These are phyloP conservation scores for Harpalus rufipes DNA, from an alignment of 2,888 invertebrate species.

Conservation along the genomic window DNA sequence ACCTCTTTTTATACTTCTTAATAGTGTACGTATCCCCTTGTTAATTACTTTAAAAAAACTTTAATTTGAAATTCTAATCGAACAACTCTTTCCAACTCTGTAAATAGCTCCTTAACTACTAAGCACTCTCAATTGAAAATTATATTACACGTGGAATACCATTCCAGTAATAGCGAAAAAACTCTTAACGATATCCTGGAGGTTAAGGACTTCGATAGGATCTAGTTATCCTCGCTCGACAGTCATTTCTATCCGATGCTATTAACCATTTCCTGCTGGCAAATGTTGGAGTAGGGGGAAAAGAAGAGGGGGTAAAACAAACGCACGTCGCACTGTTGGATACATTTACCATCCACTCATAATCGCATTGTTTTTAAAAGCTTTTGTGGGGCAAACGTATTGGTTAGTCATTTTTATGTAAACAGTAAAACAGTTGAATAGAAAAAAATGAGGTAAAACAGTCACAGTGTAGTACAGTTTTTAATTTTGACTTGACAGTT, in stretches of 20 bases:
- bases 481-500: too few species aligned
- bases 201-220: not conserved
- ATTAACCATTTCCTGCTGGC: conserved; percentile 13
- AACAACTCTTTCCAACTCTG: not conserved
- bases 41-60: too few species aligned
- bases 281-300: not conserved
- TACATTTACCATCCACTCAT: conserved; percentile 25
- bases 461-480: too few species aligned
- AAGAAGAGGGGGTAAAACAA: conserved; percentile 1
- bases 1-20: not conserved
- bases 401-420: too few species aligned
- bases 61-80: not conserved
- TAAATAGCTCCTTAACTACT: conserved; percentile 2
- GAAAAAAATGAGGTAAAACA: not conserved
- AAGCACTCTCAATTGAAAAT: not conserved
- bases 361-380: conserved; percentile 48
- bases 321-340: conserved; percentile 5
- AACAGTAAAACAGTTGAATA: not conserved
- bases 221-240: conserved; percentile 4
- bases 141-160: not conserved
- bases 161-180: conserved; percentile 13
- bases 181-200: not conserved
- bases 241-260: conserved; percentile 13
- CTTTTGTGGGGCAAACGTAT: conserved; percentile 6
- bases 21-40: too few species aligned